A percentile compares a stretch with the other conserved stretches of the same genome.
Evolutionary conservation across 2,888 invertebrate genomes (phyloP).

Genomic region (Leptarthrus brevirostris): DNA sequence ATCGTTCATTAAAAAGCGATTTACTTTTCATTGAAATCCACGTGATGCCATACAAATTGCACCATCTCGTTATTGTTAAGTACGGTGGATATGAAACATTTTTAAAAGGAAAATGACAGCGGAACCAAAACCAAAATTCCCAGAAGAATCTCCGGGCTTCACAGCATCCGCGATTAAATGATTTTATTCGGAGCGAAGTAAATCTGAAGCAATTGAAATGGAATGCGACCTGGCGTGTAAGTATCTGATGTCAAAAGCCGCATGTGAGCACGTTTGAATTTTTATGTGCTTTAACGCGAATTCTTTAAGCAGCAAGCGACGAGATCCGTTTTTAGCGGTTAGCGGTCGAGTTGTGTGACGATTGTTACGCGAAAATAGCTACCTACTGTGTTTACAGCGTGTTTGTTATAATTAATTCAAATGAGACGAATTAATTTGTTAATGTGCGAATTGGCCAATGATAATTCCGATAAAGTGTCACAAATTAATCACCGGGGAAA

Average conservation of each 20-base stretch:
- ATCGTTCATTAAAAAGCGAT: not conserved
- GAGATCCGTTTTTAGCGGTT: constrained; percentile 41
- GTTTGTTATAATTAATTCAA: constrained; percentile 23
- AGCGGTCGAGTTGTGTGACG: constrained; percentile 18
- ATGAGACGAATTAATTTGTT: constrained; percentile 19
- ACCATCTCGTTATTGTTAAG: not conserved
- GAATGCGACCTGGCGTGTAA: constrained; percentile 32
- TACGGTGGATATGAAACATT: no score
- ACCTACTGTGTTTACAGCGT: constrained; percentile 2
- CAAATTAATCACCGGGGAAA: constrained; percentile 33
- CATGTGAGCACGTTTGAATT: constrained; percentile 22
- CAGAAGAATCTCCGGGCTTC: constrained; percentile 1
- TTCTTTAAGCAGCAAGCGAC: not conserved
- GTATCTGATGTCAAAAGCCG: constrained; percentile 33
- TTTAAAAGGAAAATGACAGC: not conserved
- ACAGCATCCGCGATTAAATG: constrained; percentile 33
- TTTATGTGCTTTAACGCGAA: constrained; percentile 12
- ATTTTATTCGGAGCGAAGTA: constrained; percentile 1
- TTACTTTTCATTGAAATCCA: not conserved
- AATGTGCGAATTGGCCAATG: constrained; percentile 13
- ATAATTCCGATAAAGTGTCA: constrained; percentile 34
- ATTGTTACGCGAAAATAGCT: constrained; percentile 32
- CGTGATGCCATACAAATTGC: no score
- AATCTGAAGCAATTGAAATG: constrained; percentile 40
- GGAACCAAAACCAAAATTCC: constrained; percentile 13